Percentiles rank a stretch among this genome's conserved stretches.
These are phyloP conservation scores for Thamnophis elegans DNA, from an alignment of 2,797 vertebrate species.

Conservation along the genomic window DNA sequence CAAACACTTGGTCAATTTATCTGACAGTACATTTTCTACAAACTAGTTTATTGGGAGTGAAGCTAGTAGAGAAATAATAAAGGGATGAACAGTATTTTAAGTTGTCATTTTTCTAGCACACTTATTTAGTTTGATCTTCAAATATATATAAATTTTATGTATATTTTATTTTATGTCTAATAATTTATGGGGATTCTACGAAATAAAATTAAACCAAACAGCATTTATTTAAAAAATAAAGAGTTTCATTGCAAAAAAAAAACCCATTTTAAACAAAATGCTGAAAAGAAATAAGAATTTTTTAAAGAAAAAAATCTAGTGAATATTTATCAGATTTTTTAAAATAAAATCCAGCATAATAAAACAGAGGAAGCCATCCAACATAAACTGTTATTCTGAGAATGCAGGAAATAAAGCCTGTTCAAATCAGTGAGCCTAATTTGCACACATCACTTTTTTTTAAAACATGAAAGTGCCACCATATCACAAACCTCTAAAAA, in stretches of 20 bases:
- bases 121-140: slow-evolving; percentile 56
- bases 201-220: slow-evolving; percentile 35
- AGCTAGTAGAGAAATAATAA: slow-evolving; percentile 35
- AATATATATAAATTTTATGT: slow-evolving; percentile 55
- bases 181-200: slow-evolving; percentile 30
- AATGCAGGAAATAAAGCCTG: neutral
- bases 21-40: slow-evolving; percentile 39
- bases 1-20: slow-evolving; percentile 1
- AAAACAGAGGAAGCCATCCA: neutral
- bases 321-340: neutral
- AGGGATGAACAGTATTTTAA: slow-evolving; percentile 43
- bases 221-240: neutral
- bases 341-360: neutral
- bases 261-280: neutral
- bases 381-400: neutral
- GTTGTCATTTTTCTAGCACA: slow-evolving; percentile 24
- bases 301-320: slow-evolving; percentile 24
- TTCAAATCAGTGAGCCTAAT: neutral
- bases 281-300: neutral
- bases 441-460: neutral
- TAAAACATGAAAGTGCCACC: neutral
- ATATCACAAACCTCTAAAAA: slow-evolving; percentile 2
- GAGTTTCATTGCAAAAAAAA: neutral
- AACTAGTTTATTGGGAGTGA: slow-evolving; percentile 14
- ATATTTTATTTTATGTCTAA: slow-evolving; percentile 42